A percentile compares a stretch with the other conserved stretches of the same genome.
These are phyloP conservation scores for Melipona beecheii DNA, from an alignment of 2,888 invertebrate species.

Conservation along the genomic window DNA sequence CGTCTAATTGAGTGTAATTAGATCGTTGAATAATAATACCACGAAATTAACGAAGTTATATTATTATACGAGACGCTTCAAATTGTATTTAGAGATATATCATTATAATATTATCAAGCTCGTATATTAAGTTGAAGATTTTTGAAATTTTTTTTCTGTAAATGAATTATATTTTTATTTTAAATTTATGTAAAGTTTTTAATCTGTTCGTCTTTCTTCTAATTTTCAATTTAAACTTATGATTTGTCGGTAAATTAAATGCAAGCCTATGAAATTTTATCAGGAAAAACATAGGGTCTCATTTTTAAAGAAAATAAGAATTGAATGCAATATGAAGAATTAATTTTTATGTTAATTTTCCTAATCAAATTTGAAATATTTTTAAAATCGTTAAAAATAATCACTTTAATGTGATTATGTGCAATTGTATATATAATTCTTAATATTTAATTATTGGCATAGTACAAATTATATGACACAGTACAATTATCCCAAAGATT, in stretches of 20 bases:
- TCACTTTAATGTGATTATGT: conserved; percentile 18
- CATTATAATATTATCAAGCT: not conserved
- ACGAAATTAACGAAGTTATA: not conserved
- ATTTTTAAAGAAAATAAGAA: conserved; percentile 19
- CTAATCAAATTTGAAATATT: conserved; percentile 10
- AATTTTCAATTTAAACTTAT: not conserved
- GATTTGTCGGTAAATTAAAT: not conserved
- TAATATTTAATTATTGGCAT: conserved; percentile 23
- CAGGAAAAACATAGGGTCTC: not conserved
- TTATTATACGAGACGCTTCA: not conserved
- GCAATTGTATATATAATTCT: conserved; percentile 45
- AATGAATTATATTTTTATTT: not conserved
- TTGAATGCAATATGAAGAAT: conserved; percentile 32
- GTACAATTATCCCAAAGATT: conserved; percentile 23
- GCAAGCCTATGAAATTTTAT: not conserved
- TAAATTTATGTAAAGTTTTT: not conserved
- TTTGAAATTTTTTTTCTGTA: not conserved
- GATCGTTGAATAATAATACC: not conserved
- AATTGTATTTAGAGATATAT: not conserved
- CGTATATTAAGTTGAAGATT: not conserved
- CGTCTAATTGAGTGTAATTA: not conserved
- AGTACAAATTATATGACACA: conserved; percentile 48
- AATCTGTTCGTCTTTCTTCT: not conserved
- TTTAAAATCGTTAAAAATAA: conserved; percentile 10
- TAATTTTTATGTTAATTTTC: conserved; percentile 29